Percentiles rank a stretch among this genome's conserved stretches.
Evolutionary conservation across 2,113 vertebrate genomes (phyloP).

Genomic region (Larimichthys polyactis): DNA sequence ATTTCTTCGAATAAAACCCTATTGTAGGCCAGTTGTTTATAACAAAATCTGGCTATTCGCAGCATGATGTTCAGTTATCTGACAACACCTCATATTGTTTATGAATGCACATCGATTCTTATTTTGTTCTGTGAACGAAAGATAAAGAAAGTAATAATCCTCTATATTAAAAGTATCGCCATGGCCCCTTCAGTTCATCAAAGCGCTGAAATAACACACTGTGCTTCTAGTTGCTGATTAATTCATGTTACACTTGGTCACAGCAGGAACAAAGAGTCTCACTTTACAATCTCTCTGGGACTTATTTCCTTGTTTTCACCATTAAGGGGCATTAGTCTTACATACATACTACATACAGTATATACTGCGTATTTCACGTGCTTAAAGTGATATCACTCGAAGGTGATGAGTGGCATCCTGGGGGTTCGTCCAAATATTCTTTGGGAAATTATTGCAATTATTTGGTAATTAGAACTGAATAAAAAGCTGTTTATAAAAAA

Average conservation of each 20-base stretch:
- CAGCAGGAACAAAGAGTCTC: conserved; percentile 52
- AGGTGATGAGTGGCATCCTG: neutral
- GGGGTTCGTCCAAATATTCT: neutral
- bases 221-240: conserved; percentile 60
- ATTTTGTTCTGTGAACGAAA: conserved; percentile 60
- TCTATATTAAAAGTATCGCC: conserved; percentile 64
- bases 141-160: conserved; percentile 76
- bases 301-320: conserved; percentile 43
- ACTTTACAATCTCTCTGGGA: conserved; percentile 20
- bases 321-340: conserved; percentile 42
- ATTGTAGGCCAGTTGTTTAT: conserved; percentile 51
- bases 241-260: conserved; percentile 64
- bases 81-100: conserved; percentile 70
- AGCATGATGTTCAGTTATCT: conserved; percentile 56
- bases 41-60: conserved; percentile 51
- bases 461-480: too few relatives aligned
- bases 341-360: neutral
- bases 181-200: conserved; percentile 54
- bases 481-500: neutral
- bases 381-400: neutral
- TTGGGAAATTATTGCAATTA: neutral
- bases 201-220: conserved; percentile 59
- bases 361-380: neutral
- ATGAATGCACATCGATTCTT: conserved; percentile 65
- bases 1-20: conserved; percentile 35